phyloP scores from a whole-genome alignment of 2,888 invertebrate species.

The Hedychridium roseum region DNA sequence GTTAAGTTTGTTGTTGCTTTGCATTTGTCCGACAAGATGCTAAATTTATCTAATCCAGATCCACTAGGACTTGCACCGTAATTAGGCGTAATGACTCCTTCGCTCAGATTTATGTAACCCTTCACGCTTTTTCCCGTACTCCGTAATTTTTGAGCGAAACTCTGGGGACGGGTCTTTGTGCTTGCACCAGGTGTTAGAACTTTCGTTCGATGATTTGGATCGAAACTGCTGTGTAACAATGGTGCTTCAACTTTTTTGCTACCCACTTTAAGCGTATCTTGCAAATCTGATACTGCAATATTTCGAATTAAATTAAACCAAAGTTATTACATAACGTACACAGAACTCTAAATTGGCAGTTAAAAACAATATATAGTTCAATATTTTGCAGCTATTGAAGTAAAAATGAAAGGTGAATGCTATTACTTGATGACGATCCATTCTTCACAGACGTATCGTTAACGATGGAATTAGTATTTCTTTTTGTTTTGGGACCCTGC shows the following conservation, averaged over 20 bases:
- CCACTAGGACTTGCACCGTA: conserved; percentile 71
- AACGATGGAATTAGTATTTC: conserved; percentile 53
- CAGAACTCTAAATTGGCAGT: neutral
- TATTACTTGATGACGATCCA: conserved; percentile 71
- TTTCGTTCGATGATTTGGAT: conserved; percentile 49
- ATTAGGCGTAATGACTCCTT: conserved; percentile 77
- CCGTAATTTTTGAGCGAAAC: conserved; percentile 86
- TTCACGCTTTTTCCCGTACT: conserved; percentile 87
- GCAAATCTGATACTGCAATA: conserved; percentile 69
- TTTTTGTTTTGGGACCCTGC: conserved; percentile 67
- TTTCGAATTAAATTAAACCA: conserved; percentile 7
- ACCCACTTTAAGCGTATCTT: conserved; percentile 68
- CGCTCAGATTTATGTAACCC: conserved; percentile 84
- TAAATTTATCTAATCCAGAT: conserved; percentile 67
- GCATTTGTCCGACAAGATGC: conserved; percentile 66
- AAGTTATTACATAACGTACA: neutral
- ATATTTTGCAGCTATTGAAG: no score
- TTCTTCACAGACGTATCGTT: conserved; percentile 67
- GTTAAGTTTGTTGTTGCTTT: conserved; percentile 64
- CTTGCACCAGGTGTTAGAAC: conserved; percentile 68
- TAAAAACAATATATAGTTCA: neutral
- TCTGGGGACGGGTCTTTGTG: conserved; percentile 76
- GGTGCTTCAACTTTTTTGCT: conserved; percentile 56
- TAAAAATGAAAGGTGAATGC: no score
- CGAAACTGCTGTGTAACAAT: conserved; percentile 44